Percentiles rank a stretch among this genome's conserved stretches.
These are phyloP conservation scores for Asarcornis scutulata DNA, from an alignment of 2,113 vertebrate species.

Conservation along the genomic window DNA sequence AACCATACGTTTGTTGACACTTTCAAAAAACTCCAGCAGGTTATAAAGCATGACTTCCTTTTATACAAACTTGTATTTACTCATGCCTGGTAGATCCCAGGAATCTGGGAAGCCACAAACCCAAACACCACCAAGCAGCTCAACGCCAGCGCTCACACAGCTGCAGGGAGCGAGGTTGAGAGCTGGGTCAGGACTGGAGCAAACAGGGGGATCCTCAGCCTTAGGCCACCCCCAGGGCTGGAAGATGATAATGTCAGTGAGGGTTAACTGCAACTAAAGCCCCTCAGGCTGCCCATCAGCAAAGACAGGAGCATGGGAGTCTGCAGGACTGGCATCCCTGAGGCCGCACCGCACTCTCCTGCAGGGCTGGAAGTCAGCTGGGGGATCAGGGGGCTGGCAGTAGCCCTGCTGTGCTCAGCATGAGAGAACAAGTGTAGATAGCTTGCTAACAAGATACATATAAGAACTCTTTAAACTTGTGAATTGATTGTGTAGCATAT, in stretches of 20 bases:
- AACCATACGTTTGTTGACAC: neutral
- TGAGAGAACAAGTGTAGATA: neutral
- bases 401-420: neutral
- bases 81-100: neutral
- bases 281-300: neutral
- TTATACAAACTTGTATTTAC: neutral
- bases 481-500: neutral
- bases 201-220: neutral
- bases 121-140: neutral
- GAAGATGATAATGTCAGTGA: neutral
- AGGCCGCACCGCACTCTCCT: neutral
- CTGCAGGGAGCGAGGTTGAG: neutral
- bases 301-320: neutral
- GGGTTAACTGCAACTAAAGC: neutral
- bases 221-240: rapidly evolving
- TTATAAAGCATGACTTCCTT: neutral
- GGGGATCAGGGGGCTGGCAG: rapidly evolving
- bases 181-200: neutral
- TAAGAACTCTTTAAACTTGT: neutral
- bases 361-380: neutral
- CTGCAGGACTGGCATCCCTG: neutral
- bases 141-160: neutral
- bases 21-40: neutral
- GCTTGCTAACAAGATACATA: neutral
- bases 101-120: neutral